A percentile compares a stretch with the other conserved stretches of the same genome.
Evolutionary conservation across 2,113 vertebrate species (phyloP).

Genomic region (Cyprinodon variegatus): DNA sequence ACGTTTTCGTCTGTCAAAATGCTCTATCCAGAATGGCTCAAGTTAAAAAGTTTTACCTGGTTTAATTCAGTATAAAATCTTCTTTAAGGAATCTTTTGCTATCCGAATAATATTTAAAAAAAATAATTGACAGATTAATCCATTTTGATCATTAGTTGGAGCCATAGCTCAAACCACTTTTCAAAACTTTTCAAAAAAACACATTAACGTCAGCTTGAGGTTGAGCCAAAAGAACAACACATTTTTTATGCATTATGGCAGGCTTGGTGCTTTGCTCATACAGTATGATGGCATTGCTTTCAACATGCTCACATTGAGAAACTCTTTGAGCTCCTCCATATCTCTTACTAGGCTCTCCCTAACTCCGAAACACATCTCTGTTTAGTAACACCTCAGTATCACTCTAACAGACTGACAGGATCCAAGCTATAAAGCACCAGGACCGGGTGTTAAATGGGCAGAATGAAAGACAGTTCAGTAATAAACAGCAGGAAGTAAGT

Average conservation of each 20-base stretch:
- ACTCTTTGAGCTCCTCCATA: constrained; percentile 45
- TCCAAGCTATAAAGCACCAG: constrained; percentile 34
- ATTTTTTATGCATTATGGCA: constrained; percentile 27
- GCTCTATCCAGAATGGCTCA: no score
- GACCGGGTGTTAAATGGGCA: constrained; percentile 50
- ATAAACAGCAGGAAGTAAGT: not conserved
- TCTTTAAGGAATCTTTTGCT: no score
- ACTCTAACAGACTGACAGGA: constrained; percentile 65
- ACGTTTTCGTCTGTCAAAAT: no score
- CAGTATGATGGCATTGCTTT: constrained; percentile 34
- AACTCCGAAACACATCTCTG: constrained; percentile 45
- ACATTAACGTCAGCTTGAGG: constrained; percentile 14
- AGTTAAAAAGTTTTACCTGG: no score
- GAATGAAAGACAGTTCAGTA: constrained; percentile 31
- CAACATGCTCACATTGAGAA: constrained; percentile 47
- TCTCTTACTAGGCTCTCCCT: constrained; percentile 36
- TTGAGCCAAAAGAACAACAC: constrained; percentile 10
- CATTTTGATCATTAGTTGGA: no score
- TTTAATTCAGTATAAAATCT: no score
- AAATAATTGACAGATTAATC: no score
- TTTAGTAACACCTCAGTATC: constrained; percentile 67
- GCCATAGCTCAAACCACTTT: no score
- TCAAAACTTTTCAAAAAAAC: not conserved
- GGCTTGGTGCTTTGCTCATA: constrained; percentile 32
- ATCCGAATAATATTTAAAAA: no score